Evolutionary conservation across 2,113 vertebrate genomes (phyloP), one percentile per base, ranked within the genome.

Genomic region (Dipodomys ordii): DNA sequence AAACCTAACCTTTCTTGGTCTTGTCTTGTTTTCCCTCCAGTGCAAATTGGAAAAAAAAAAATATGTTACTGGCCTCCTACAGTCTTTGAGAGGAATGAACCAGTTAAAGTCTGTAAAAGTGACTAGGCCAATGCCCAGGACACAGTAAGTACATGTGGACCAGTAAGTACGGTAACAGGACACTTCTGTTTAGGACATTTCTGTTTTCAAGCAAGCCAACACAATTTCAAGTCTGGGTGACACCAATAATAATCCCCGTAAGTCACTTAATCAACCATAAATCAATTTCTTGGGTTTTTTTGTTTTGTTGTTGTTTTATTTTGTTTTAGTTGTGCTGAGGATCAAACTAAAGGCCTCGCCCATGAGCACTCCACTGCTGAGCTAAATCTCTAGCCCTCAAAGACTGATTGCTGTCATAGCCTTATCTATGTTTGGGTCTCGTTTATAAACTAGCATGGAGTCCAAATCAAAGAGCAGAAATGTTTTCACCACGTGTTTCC

Each of bases 401-500:
- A 95, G 46, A 68, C 15, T 3, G 10, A 92, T 64, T 86, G 79
- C 83, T 71, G 19, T 25, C 53, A 8, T 73, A 44, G 88, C 32
- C 39, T 72, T 80, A 84, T 60, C 69, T 94, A 65, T 73, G 32
- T 68, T 79, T 90, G 30, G 22, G 80, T 78, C 67, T 90, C 65
- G 71, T 60, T 92, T 74, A 72, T 20, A 95, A 89, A 87, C 78
- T 25, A 20, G 9, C 6, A 3, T 35, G 30, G 65, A 69, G 49
- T 72, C 78, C 23, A 87, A 74, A 90, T 35, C 78, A 74, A 85
- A 92, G 7, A 72, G n/a, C 18, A 64, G n/a, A 72, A 32, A 68
- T 69, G 16, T 84, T 91, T 79, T 57, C 89, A 79, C 28, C 9
- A 44, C 80, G 68, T 65, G 60, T 64, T 74, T 94, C 90, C 74